Percentiles rank a stretch among this genome's conserved stretches.
These are phyloP conservation scores for Coilia nasus DNA, from an alignment of 2,797 vertebrate genomes.

Conservation along the genomic window DNA sequence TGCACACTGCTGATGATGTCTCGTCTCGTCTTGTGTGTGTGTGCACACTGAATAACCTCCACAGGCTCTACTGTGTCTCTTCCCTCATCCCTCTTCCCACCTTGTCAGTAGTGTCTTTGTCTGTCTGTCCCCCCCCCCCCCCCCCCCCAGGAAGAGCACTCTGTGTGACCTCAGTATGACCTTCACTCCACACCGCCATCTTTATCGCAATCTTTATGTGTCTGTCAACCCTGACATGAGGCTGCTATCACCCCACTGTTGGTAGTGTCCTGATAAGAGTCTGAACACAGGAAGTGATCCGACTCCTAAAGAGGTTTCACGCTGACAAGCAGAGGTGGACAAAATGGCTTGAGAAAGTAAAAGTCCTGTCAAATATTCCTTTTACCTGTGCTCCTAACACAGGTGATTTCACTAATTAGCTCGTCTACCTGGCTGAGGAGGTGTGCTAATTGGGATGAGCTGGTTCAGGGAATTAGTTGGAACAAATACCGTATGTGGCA, in stretches of 20 bases:
- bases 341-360: no score
- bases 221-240: not conserved
- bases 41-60: slow-evolving; percentile 31
- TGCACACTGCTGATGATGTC: slow-evolving; percentile 6
- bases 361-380: no score
- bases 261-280: not conserved
- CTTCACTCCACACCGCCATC: not conserved
- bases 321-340: not conserved
- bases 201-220: not conserved
- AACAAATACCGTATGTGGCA: no score
- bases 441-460: no score
- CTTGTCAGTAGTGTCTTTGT: not conserved
- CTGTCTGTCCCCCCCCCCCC: not conserved
- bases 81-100: not conserved
- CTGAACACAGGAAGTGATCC: not conserved
- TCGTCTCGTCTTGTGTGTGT: not conserved
- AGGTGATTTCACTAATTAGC: no score
- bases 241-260: not conserved
- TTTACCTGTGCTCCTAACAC: no score
- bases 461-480: no score
- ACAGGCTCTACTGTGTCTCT: slow-evolving; percentile 30
- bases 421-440: no score
- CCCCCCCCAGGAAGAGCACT: not conserved
- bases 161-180: not conserved
- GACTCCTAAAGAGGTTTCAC: not conserved